phyloP scores from a whole-genome alignment of 2,888 invertebrate species.

The Nephrocerus scutellatus region DNA sequence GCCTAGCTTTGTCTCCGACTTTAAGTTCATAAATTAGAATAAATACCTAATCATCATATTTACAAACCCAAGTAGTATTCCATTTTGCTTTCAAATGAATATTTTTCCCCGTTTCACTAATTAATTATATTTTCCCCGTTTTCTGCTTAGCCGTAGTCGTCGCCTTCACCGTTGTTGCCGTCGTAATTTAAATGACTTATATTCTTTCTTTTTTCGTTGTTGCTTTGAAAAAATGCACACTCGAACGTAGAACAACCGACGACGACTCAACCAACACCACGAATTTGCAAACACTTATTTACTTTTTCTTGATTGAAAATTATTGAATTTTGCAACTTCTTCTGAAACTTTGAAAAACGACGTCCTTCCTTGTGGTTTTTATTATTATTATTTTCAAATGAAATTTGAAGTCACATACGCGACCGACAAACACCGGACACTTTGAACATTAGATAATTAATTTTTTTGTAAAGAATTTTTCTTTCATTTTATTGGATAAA shows the following conservation, averaged over 20 bases:
- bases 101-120: too few species aligned
- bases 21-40: too few species aligned
- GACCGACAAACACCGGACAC: not conserved
- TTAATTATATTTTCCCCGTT: conserved; percentile 11
- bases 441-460: conserved; percentile 11
- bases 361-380: too few species aligned
- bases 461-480: conserved; percentile 8
- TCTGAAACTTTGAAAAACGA: too few species aligned
- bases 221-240: conserved; percentile 23
- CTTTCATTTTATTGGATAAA: conserved; percentile 23
- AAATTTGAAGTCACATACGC: not conserved
- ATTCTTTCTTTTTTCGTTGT: conserved; percentile 30
- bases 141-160: conserved; percentile 6
- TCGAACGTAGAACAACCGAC: conserved; percentile 29
- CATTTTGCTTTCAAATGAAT: conserved; percentile 33
- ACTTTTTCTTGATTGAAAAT: too few species aligned
- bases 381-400: too few species aligned
- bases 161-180: conserved; percentile 24
- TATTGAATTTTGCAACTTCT: too few species aligned
- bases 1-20: too few species aligned
- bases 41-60: too few species aligned
- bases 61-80: conserved; percentile 43
- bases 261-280: too few species aligned
- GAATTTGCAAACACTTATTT: too few species aligned
- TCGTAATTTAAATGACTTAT: conserved; percentile 33